Percentiles rank a stretch among this genome's conserved stretches.
phyloP scores from a whole-genome alignment of 2,888 invertebrate species.

The Eupithecia inturbata region DNA sequence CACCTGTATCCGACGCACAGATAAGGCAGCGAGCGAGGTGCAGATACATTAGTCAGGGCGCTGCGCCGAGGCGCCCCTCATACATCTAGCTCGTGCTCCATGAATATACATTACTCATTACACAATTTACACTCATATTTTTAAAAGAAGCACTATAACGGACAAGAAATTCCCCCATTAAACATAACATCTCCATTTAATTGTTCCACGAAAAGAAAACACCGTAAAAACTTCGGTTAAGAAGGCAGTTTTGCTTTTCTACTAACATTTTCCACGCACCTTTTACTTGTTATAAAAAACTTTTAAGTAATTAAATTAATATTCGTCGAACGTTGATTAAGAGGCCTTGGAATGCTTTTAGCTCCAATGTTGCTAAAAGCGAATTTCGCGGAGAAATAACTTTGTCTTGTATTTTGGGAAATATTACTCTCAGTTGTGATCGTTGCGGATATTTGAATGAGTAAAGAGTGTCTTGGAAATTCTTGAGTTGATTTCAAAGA shows the following conservation, averaged over 20 bases:
- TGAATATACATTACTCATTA: conserved; percentile 64
- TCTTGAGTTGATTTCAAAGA: conserved; percentile 60
- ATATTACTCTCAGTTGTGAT: conserved; percentile 65
- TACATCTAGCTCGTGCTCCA: conserved; percentile 39
- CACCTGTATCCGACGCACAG: neutral
- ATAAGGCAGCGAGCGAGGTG: conserved; percentile 13
- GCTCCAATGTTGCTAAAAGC: conserved; percentile 63
- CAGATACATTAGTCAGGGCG: conserved; percentile 30
- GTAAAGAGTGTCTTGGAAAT: conserved; percentile 60
- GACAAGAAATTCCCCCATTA: conserved; percentile 43
- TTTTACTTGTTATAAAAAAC: conserved; percentile 72
- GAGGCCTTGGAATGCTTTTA: conserved; percentile 77
- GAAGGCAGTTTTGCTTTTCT: conserved; percentile 57
- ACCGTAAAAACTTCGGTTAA: conserved; percentile 53
- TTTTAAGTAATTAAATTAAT: conserved; percentile 78
- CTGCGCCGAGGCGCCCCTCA: conserved; percentile 17
- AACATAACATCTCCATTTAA: conserved; percentile 48
- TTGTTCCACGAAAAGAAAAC: conserved; percentile 56
- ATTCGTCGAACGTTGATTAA: conserved; percentile 77
- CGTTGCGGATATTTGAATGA: conserved; percentile 66
- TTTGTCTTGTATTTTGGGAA: conserved; percentile 62
- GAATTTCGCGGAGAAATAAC: conserved; percentile 65
- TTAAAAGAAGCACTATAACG: conserved; percentile 44
- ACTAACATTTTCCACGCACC: conserved; percentile 60
- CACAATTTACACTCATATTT: conserved; percentile 56